Evolutionary conservation across 2,888 invertebrate genomes (phyloP).

Genomic region (Emmelina monodactyla): DNA sequence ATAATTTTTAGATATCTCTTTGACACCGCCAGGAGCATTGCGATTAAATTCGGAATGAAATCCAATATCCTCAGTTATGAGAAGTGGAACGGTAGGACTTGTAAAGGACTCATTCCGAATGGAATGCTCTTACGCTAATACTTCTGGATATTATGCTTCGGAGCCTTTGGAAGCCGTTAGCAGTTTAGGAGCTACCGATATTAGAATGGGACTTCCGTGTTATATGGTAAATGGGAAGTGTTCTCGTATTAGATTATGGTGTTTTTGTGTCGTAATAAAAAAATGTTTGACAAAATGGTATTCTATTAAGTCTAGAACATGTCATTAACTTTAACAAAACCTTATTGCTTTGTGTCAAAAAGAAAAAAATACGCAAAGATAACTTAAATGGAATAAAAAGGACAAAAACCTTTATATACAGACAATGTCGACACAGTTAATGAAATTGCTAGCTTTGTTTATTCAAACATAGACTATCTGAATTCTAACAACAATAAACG

Average conservation of each 20-base stretch:
- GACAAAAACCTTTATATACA: too few relatives aligned
- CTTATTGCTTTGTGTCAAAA: too few relatives aligned
- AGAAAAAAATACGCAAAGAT: too few relatives aligned
- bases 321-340: too few relatives aligned
- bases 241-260: slow-evolving; percentile 5
- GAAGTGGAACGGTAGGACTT: slow-evolving; percentile 23
- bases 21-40: slow-evolving; percentile 38
- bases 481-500: too few relatives aligned
- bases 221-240: slow-evolving; percentile 15
- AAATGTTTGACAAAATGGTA: too few relatives aligned
- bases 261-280: too few relatives aligned
- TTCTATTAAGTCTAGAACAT: too few relatives aligned
- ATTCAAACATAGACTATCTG: too few relatives aligned
- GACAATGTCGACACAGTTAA: too few relatives aligned
- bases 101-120: slow-evolving; percentile 29
- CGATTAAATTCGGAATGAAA: slow-evolving; percentile 51
- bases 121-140: slow-evolving; percentile 31
- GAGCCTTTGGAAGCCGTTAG: background rate
- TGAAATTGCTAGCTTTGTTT: too few relatives aligned
- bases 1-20: slow-evolving; percentile 53
- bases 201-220: slow-evolving; percentile 4
- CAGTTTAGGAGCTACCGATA: background rate
- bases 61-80: slow-evolving; percentile 38
- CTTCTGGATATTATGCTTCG: slow-evolving; percentile 6
- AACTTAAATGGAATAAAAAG: too few relatives aligned